Evolutionary conservation across 2,113 vertebrate species (phyloP).

Genomic region (Nesospiza acunhae): DNA sequence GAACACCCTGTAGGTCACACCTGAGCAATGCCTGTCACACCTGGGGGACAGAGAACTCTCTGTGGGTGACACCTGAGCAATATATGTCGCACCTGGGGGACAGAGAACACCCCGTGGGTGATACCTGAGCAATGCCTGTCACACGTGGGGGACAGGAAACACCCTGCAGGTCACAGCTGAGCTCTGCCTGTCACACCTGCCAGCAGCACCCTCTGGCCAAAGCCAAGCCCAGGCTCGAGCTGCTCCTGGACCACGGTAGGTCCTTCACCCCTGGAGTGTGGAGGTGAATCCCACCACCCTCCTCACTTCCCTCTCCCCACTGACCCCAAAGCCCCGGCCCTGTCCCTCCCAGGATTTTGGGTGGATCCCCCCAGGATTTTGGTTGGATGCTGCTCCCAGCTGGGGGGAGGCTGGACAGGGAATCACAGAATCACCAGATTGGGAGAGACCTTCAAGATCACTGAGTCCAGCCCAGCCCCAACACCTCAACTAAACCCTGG

Average conservation of each 20-base stretch:
- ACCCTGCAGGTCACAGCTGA: accelerated
- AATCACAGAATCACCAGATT: neutral
- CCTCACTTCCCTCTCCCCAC: neutral
- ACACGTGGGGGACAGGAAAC: neutral
- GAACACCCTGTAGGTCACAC: too few relatives aligned
- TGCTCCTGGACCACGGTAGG: neutral
- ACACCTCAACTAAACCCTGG: too few relatives aligned
- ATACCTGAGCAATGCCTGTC: too few relatives aligned
- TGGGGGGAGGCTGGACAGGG: neutral
- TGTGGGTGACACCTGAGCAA: too few relatives aligned
- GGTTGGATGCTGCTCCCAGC: neutral
- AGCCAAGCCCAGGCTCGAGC: too few relatives aligned
- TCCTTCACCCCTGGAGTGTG: neutral
- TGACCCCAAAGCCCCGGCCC: accelerated
- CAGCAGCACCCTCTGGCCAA: neutral
- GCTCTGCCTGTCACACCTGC: too few relatives aligned
- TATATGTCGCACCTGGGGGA: too few relatives aligned
- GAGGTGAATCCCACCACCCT: neutral
- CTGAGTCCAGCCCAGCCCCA: too few relatives aligned
- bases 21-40: neutral
- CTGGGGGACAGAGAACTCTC: neutral
- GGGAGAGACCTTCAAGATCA: too few relatives aligned
- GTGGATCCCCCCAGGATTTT: neutral
- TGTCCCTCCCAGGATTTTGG: too few relatives aligned
- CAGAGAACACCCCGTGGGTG: too few relatives aligned